Evolutionary conservation across 2,888 invertebrate species (phyloP).

Genomic region (Cantharis lateralis): DNA sequence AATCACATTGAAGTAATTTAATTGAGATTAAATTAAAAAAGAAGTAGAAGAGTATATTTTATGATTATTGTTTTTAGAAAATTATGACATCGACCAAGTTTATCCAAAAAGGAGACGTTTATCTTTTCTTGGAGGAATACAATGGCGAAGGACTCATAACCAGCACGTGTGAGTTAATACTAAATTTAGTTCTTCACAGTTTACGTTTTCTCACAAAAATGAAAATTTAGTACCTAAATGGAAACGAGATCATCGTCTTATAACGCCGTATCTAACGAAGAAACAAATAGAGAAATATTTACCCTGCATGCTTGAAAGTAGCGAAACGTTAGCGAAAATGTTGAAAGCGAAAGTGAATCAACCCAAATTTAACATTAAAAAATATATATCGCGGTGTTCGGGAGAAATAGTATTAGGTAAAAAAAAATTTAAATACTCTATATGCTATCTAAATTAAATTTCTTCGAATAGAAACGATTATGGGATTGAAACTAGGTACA

Average conservation of each 20-base stretch:
- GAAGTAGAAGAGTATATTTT: no score
- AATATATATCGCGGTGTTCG: conserved; percentile 1
- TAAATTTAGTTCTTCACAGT: no score
- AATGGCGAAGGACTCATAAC: conserved; percentile 12
- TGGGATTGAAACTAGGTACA: conserved; percentile 5
- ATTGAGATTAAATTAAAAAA: no score
- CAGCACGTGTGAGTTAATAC: not conserved
- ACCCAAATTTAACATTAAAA: conserved; percentile 5
- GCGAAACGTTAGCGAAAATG: not conserved
- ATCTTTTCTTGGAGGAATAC: conserved; percentile 11
- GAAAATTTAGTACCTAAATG: conserved; percentile 2
- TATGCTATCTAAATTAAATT: not conserved
- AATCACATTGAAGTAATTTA: conserved; percentile 9
- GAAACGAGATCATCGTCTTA: conserved; percentile 10
- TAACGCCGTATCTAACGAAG: conserved; percentile 7
- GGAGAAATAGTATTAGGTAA: conserved; percentile 14
- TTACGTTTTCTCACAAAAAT: not conserved
- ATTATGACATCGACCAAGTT: conserved; percentile 1
- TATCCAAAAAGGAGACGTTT: conserved; percentile 13
- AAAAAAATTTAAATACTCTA: not conserved
- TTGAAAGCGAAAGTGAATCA: not conserved
- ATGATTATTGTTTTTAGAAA: conserved; percentile 7
- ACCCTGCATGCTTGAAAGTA: not conserved
- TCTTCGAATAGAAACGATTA: not conserved
- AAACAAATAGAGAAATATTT: conserved; percentile 13